A percentile compares a stretch with the other conserved stretches of the same genome.
Conservation (phyloP, 2,888 invertebrate species). For the Diloba caeruleocephala region DNA sequence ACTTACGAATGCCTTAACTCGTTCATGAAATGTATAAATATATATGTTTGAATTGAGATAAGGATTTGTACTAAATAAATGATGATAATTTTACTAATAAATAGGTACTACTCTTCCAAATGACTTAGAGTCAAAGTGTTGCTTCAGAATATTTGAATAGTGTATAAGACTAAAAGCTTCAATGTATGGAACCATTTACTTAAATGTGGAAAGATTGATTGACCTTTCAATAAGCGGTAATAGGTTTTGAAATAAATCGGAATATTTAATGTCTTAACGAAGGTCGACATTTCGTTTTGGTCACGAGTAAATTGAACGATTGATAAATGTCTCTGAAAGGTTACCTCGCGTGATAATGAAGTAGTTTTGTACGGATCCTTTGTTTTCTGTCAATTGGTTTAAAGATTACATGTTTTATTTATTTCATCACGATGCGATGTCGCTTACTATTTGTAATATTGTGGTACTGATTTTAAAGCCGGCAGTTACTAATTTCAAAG, state of each 20-base stretch:
- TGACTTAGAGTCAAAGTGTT: too few relatives aligned
- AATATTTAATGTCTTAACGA: constrained; percentile 41
- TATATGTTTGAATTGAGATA: too few relatives aligned
- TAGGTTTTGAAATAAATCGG: constrained; percentile 16
- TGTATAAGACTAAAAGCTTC: too few relatives aligned
- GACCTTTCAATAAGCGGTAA: constrained; percentile 15
- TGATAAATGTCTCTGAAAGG: constrained; percentile 42
- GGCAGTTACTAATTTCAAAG: too few relatives aligned
- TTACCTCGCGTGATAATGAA: constrained; percentile 32
- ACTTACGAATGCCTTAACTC: too few relatives aligned
- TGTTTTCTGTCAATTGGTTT: constrained; percentile 21
- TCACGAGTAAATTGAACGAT: constrained; percentile 29
- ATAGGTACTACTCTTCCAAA: too few relatives aligned
- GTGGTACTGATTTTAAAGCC: too few relatives aligned
- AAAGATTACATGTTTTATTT: constrained; percentile 39
- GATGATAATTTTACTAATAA: too few relatives aligned
- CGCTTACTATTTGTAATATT: background rate
- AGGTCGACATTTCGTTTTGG: constrained; percentile 31
- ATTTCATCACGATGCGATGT: constrained; percentile 9
- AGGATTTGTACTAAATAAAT: too few relatives aligned
- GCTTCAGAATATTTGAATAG: too few relatives aligned
- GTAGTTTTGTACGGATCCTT: constrained; percentile 39
- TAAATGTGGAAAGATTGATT: constrained; percentile 11
- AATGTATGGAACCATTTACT: too few relatives aligned
- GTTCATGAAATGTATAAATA: too few relatives aligned